These are phyloP conservation scores for Bellardia bayeri DNA, from an alignment of 2,888 invertebrate genomes.

Conservation along the genomic window DNA sequence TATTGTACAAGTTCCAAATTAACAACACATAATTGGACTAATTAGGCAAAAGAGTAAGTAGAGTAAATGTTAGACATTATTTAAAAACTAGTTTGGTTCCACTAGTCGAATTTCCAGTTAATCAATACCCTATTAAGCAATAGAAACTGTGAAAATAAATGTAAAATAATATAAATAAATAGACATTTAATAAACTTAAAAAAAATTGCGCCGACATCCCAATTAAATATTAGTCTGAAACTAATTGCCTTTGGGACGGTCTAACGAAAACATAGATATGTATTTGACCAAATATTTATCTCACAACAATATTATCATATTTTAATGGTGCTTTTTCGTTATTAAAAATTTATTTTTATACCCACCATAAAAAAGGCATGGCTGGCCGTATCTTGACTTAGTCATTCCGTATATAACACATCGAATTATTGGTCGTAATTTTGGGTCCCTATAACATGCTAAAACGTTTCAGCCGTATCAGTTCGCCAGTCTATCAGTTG, in stretches of 20 bases:
- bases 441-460: no score
- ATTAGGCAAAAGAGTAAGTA: slow-evolving; percentile 2
- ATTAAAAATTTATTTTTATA: no score
- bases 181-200: background rate
- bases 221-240: background rate
- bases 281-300: background rate
- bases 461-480: no score
- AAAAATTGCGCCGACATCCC: background rate
- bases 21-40: background rate
- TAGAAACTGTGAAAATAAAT: background rate
- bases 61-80: slow-evolving; percentile 17
- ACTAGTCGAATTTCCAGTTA: background rate
- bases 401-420: no score
- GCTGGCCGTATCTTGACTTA: no score
- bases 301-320: background rate
- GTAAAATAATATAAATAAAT: slow-evolving; percentile 15
- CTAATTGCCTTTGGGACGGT: background rate
- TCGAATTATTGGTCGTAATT: no score
- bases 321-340: no score
- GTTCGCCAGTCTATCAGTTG: no score
- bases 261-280: background rate
- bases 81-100: slow-evolving; percentile 20
- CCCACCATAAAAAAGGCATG: no score
- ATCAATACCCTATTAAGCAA: background rate
- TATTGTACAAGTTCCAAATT: slow-evolving; percentile 26